Conservation (phyloP, 2,797 vertebrate species). For the Gymnoscopelus microlampas region DNA sequence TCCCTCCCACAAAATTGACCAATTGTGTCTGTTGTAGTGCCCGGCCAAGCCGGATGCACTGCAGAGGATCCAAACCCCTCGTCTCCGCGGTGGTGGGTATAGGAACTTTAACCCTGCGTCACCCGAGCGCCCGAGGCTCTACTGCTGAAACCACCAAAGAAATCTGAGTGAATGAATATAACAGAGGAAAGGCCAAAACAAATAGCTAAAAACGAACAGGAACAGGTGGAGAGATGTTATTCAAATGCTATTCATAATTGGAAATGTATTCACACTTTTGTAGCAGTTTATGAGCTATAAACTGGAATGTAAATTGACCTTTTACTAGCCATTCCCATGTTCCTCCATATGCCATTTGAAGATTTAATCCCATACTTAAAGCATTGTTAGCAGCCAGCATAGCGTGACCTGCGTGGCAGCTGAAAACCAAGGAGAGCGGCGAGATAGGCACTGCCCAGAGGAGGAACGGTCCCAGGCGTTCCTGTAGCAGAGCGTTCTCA, state of each 20-base stretch:
- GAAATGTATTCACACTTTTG: conserved; percentile 3
- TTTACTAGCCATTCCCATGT: conserved; percentile 44
- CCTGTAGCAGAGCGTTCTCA: conserved; percentile 32
- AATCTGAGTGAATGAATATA: conserved; percentile 8
- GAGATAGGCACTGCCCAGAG: conserved; percentile 35
- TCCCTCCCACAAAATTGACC: no score
- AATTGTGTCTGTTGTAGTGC: no score
- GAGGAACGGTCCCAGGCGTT: conserved; percentile 19
- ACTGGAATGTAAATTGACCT: conserved; percentile 35
- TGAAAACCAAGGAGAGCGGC: conserved; percentile 29
- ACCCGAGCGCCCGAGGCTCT: background rate
- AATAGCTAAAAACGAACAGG: conserved; percentile 15
- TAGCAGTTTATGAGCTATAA: conserved; percentile 18
- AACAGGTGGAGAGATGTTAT: conserved; percentile 28
- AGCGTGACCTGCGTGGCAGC: conserved; percentile 52
- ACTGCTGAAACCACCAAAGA: conserved; percentile 35
- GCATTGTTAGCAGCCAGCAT: conserved; percentile 53
- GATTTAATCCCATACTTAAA: conserved; percentile 62
- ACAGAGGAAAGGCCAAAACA: conserved; percentile 11
- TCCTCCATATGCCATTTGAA: conserved; percentile 51
- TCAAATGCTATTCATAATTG: conserved; percentile 10
- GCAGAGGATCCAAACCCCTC: no score
- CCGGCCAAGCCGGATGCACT: no score
- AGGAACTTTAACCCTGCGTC: no score
- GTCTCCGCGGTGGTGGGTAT: no score